Conservation (phyloP, 2,113 vertebrate genomes). For the Python bivittatus region DNA sequence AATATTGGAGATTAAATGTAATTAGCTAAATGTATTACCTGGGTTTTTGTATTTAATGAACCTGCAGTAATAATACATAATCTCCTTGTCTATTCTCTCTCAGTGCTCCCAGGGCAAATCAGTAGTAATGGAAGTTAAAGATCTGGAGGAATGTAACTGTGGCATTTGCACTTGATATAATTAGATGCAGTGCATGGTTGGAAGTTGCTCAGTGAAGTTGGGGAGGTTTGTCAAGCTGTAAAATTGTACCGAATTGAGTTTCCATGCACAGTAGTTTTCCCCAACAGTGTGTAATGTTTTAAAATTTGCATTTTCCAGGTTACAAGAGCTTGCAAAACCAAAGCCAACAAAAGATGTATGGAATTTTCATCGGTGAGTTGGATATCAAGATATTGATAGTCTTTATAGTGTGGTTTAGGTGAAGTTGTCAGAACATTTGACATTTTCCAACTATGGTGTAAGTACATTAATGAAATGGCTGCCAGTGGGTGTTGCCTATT, state of each 20-base stretch:
- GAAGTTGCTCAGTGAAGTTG: background rate
- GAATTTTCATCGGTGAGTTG: constrained; percentile 30
- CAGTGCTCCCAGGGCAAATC: background rate
- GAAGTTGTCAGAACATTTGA: background rate
- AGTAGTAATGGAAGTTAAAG: background rate
- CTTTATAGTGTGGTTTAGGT: background rate
- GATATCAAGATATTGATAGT: background rate
- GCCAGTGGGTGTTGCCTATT: background rate
- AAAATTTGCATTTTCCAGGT: constrained; percentile 35
- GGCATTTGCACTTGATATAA: background rate
- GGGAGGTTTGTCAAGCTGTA: background rate
- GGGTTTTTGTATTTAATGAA: constrained; percentile 1
- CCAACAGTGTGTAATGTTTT: background rate
- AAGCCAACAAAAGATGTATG: background rate
- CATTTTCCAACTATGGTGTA: background rate
- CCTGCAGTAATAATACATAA: constrained; percentile 17
- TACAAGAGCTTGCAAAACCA: constrained; percentile 47
- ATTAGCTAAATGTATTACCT: constrained; percentile 5
- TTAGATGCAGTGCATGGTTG: background rate
- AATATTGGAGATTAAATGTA: background rate
- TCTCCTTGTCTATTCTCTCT: background rate
- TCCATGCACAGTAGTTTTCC: background rate
- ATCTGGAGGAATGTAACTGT: background rate
- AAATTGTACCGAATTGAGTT: background rate
- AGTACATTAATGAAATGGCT: background rate